Conservation (phyloP, 2,888 invertebrate species). For the Heliconius ismenius region DNA sequence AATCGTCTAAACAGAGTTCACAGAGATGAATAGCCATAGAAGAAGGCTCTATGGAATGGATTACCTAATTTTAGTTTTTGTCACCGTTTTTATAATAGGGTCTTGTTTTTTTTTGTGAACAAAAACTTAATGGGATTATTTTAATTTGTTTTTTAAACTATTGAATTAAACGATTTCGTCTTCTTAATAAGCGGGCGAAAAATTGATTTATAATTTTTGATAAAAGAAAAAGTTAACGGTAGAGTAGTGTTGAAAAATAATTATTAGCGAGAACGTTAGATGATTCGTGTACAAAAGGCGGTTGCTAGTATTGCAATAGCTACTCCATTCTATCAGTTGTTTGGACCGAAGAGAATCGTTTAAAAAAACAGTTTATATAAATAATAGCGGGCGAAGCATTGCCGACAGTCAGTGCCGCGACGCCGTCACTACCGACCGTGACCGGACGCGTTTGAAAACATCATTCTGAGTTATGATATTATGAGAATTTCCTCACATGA, state of each 20-base stretch:
- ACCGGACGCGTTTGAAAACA: conserved; percentile 48
- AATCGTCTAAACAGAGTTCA: neutral
- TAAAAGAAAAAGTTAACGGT: conserved; percentile 10
- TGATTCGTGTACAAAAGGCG: conserved; percentile 10
- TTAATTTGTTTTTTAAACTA: conserved; percentile 10
- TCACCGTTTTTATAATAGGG: neutral
- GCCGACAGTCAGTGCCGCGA: conserved; percentile 68
- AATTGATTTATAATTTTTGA: conserved; percentile 10
- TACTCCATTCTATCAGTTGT: conserved; percentile 57
- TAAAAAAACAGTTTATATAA: conserved; percentile 75
- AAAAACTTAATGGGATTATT: conserved; percentile 2
- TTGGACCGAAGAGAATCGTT: conserved; percentile 66
- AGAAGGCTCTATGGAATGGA: neutral
- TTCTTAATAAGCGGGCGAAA: conserved; percentile 13
- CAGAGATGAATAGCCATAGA: neutral
- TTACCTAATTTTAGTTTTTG: neutral
- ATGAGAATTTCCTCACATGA: conserved; percentile 46
- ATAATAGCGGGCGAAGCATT: conserved; percentile 69
- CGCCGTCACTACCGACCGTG: conserved; percentile 52
- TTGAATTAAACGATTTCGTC: conserved; percentile 13
- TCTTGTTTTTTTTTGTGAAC: neutral
- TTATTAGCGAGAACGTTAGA: conserved; percentile 8
- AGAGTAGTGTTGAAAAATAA: neutral
- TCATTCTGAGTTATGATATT: conserved; percentile 48
- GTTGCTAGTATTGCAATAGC: conserved; percentile 46